Conservation (phyloP, 2,888 invertebrate genomes). For the Chloromyia formosa region DNA sequence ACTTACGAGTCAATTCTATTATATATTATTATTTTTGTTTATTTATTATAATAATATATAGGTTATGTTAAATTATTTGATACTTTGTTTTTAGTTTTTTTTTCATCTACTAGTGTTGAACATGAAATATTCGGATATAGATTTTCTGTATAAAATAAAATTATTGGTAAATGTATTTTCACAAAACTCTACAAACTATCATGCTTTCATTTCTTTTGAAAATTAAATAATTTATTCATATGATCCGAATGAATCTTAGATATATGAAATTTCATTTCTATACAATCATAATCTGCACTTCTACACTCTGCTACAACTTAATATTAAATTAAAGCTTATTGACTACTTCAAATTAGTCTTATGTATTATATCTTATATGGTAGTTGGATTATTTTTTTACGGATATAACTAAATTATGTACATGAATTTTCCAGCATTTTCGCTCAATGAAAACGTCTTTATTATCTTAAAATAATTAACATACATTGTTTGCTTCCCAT, state of each 20-base stretch:
- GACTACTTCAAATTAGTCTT: slow-evolving; percentile 4
- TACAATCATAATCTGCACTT: neutral
- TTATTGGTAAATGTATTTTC: neutral
- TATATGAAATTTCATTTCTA: neutral
- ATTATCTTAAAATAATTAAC: too few relatives aligned
- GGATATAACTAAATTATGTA: neutral
- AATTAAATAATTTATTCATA: slow-evolving; percentile 23
- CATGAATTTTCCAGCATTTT: neutral
- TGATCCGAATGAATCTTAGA: neutral
- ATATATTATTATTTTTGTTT: slow-evolving; percentile 2
- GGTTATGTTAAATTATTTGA: slow-evolving; percentile 20
- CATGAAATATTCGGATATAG: neutral
- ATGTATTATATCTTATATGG: neutral
- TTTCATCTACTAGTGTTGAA: neutral
- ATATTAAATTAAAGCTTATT: slow-evolving; percentile 17
- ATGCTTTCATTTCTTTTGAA: neutral
- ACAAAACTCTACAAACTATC: neutral
- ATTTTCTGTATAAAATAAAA: slow-evolving; percentile 11
- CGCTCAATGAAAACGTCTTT: neutral
- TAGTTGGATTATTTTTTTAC: neutral
- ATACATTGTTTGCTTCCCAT: slow-evolving; percentile 9
- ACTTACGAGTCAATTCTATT: slow-evolving; percentile 1
- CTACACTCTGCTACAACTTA: neutral
- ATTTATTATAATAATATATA: neutral
- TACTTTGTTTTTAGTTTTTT: neutral